Conservation (phyloP, 2,888 invertebrate species). For the Byasa hedistus region DNA sequence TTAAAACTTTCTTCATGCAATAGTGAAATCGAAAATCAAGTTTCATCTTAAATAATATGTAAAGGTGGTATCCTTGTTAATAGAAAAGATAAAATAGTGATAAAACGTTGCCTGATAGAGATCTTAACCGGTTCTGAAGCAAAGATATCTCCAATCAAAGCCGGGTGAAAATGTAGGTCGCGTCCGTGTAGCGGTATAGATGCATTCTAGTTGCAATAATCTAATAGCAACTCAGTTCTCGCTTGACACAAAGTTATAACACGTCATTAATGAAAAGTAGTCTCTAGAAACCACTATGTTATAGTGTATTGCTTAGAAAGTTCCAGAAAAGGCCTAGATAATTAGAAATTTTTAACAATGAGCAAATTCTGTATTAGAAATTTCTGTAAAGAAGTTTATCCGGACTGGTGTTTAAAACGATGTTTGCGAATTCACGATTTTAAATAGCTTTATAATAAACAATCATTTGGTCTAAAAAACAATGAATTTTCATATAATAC, state of each 20-base stretch:
- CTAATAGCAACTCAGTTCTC: slow-evolving; percentile 4
- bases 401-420: too few species aligned
- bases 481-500: too few species aligned
- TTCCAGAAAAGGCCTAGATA: too few species aligned
- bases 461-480: too few species aligned
- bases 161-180: slow-evolving; percentile 43
- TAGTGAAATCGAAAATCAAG: not conserved
- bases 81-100: slow-evolving; percentile 17
- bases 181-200: slow-evolving; percentile 46
- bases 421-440: too few species aligned
- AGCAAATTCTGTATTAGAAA: too few species aligned
- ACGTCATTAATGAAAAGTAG: not conserved
- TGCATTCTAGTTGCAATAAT: slow-evolving; percentile 40
- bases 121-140: slow-evolving; percentile 35
- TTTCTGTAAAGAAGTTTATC: too few species aligned
- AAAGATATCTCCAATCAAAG: slow-evolving; percentile 38
- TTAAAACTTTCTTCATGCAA: not conserved
- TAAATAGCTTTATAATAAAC: too few species aligned
- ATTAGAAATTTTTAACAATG: too few species aligned
- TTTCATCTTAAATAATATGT: not conserved
- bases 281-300: not conserved
- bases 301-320: too few species aligned
- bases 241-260: slow-evolving; percentile 1
- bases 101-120: slow-evolving; percentile 24
- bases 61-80: slow-evolving; percentile 23